Evolutionary conservation across 2,113 vertebrate species (phyloP), one percentile per base, ranked within the genome.

Genomic region (Spilogale gracilis): DNA sequence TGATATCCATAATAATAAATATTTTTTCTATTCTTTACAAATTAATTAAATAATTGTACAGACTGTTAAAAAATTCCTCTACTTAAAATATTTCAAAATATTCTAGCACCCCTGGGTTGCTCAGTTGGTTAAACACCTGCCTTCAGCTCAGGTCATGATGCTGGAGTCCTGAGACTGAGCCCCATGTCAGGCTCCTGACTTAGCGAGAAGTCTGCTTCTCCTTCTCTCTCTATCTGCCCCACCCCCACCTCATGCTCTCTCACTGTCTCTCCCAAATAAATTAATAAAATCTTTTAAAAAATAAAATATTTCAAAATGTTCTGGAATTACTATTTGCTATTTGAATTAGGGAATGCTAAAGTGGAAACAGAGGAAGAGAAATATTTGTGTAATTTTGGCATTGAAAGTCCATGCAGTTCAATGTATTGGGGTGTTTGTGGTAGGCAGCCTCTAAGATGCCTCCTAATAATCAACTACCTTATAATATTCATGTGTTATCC

Each of bases 281-380:
- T 32, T 17, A 38, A 38, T 38, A 38, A 38, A 38, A 38, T 38
- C 38, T 38, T 38, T 38, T 38, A 67, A 61, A 61, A 67, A 67
- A 67, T 67, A 73, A 95, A 17, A 89, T 52, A 83, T 20, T 79
- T 52, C 45, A n/a, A 95, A 60, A 38, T 86, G 30, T 30, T 58
- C 60, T 79, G n/a, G 23, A 84, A 60, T 90, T 83, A 85, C n/a
- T 43, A n/a, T 87, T 87, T 95, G 73, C 87, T 78, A 73, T 65
- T n/a, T 80, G 6, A 94, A 48, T 32, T 58, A 74, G 18, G n/a
- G 94, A 60, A 67, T 76, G 17, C 43, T 58, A 52, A 11, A 10
- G 3, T 50, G 30, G 27, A 80, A 54, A 69, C 14, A 81, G 52
- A 95, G 63, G 38, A 63, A 63, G 16, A 61, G 21, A 67, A 73